Percentiles rank a stretch among this genome's conserved stretches.
phyloP scores from a whole-genome alignment of 2,797 vertebrate genomes.

The Argyrosomus regius region DNA sequence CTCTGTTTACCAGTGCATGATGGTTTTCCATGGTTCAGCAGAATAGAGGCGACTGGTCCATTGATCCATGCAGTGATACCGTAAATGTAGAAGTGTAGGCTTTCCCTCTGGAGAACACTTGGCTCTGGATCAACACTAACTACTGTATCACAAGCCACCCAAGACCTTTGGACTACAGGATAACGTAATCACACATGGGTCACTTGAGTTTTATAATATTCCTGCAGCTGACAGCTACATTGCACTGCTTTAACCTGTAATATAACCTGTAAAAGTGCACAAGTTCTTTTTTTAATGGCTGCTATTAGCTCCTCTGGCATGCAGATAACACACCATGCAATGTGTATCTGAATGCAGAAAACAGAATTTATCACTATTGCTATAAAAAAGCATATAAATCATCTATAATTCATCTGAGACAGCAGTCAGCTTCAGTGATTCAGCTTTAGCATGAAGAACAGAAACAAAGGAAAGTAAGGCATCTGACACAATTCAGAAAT shows the following conservation, averaged over 20 bases:
- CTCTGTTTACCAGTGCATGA: conserved; percentile 55
- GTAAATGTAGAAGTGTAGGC: conserved; percentile 61
- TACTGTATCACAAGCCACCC: conserved; percentile 20
- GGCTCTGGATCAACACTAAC: conserved; percentile 50
- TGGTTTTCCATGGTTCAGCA: conserved; percentile 80
- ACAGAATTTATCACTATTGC: background rate
- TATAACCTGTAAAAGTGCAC: background rate
- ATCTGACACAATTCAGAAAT: background rate
- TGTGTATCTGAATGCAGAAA: background rate
- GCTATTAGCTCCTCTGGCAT: background rate
- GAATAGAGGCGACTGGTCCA: conserved; percentile 78
- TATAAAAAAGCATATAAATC: background rate
- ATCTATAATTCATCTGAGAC: background rate
- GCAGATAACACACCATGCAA: background rate
- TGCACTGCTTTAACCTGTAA: background rate
- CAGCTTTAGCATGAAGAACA: conserved; percentile 5
- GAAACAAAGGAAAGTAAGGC: background rate
- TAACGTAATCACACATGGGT: conserved; percentile 10
- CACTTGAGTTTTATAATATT: background rate
- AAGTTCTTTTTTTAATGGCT: background rate
- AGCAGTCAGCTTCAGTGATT: background rate
- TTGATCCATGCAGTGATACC: conserved; percentile 75
- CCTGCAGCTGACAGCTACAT: background rate
- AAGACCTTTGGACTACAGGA: conserved; percentile 48
- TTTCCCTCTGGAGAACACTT: conserved; percentile 63